Base-by-base conservation (phyloP, 35 echinoderm and acorn worm genomes). In the Strongylocentrotus purpuratus region DNA sequence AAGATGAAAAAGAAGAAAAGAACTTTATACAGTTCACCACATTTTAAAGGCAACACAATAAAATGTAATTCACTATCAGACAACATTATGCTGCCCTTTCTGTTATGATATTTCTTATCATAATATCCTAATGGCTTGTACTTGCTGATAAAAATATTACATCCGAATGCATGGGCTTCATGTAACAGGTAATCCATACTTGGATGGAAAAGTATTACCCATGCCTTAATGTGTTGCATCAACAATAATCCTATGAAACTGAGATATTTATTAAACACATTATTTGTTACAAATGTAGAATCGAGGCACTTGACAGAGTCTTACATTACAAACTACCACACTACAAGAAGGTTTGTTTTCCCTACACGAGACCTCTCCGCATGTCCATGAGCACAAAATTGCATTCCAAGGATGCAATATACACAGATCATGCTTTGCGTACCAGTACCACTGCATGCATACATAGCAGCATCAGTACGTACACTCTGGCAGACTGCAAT, bases 331-430 rank as follows among this genome's bases (percentile, higher is more conserved):
- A 78, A 78, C 65, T 78, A 89, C 32, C 85, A 86, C 85, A 86
- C 33, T 31, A 33, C 9, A 41, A 86, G 85, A 89, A 45, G 87
- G 87, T 33, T 89, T 89, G 45, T 46, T 89, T 45, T 89, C 87
- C 87, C 87, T 89, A 46, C 87, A 46, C 87, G 87, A 89, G 87
- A 33, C 87, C 87, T 45, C 87, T 35, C 33, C 87, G 33, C 87
- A 89, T 89, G 87, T 89, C 45, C 87, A 89, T 89, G 32, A 89
- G 33, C 87, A 33, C 45, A 31, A 33, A 41, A 89, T 89, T 17
- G 31, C 87, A 89, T 89, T 89, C 87, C 87, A 78, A 78, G 20
- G 65, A 78, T 78, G 65, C 65, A 78, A 78, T 78, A 78, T 78
- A 78, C 65, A 78, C 65, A 55, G 50, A 55, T 55, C 50, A 55